phyloP scores from a whole-genome alignment of 2,113 vertebrate genomes.

The Balaeniceps rex region DNA sequence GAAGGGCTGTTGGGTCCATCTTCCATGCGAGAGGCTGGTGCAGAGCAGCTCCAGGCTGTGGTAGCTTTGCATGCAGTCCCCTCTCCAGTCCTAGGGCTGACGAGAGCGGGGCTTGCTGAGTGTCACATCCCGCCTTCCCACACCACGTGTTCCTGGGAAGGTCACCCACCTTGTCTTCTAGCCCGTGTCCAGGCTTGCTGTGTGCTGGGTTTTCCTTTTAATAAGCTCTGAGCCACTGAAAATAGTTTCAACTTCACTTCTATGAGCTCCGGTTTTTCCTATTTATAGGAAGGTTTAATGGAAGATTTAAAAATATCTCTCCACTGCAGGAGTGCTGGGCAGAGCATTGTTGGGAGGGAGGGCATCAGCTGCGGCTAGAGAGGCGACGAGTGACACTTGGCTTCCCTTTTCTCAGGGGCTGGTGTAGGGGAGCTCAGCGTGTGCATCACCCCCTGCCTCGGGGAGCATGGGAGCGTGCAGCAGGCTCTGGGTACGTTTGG shows the following conservation, averaged over 20 bases:
- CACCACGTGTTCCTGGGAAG: rapidly evolving
- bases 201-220: background rate
- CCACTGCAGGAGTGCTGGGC: background rate
- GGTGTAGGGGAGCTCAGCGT: background rate
- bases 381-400: background rate
- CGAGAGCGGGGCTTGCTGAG: background rate
- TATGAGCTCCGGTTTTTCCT: background rate
- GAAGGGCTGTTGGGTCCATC: rapidly evolving
- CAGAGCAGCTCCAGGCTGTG: background rate
- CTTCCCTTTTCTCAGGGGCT: background rate
- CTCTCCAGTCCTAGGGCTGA: background rate
- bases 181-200: background rate
- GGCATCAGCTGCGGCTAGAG: background rate
- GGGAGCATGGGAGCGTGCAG: background rate
- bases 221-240: background rate
- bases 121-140: background rate
- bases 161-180: rapidly evolving
- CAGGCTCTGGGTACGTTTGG: background rate
- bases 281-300: background rate
- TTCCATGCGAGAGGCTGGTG: background rate
- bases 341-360: background rate
- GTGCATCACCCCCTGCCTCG: background rate
- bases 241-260: background rate
- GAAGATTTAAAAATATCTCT: background rate
- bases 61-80: background rate